A percentile compares a stretch with the other conserved stretches of the same genome.
Evolutionary conservation across 2,113 vertebrate genomes (phyloP).

Genomic region (Eupsittula cactorum): DNA sequence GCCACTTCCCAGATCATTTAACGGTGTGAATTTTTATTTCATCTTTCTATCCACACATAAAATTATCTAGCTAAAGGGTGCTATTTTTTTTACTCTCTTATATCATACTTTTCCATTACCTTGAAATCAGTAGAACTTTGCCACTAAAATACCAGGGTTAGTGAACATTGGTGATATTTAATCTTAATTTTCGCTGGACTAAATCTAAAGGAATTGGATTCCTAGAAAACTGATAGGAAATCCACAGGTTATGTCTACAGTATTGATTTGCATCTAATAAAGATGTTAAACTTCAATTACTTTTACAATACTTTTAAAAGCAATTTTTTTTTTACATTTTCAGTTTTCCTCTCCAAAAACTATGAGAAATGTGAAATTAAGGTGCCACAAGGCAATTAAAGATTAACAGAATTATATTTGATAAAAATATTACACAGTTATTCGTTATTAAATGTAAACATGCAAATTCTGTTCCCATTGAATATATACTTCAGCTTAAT

Average conservation of each 20-base stretch:
- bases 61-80: neutral
- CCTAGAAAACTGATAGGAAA: neutral
- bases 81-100: neutral
- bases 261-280: neutral
- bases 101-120: neutral
- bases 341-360: neutral
- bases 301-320: neutral
- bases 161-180: neutral
- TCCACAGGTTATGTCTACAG: neutral
- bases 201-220: neutral
- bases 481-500: constrained; percentile 52
- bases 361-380: neutral
- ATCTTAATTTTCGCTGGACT: neutral
- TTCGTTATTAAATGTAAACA: constrained; percentile 51
- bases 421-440: constrained; percentile 28
- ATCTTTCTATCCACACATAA: neutral
- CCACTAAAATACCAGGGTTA: neutral
- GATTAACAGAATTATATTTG: constrained; percentile 30
- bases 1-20: neutral
- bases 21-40: neutral
- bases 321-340: neutral
- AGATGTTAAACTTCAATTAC: neutral
- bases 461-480: constrained; percentile 40
- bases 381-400: neutral
- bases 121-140: neutral